Base-by-base conservation (phyloP, 2,113 vertebrate species). In the Mesocricetus auratus region DNA sequence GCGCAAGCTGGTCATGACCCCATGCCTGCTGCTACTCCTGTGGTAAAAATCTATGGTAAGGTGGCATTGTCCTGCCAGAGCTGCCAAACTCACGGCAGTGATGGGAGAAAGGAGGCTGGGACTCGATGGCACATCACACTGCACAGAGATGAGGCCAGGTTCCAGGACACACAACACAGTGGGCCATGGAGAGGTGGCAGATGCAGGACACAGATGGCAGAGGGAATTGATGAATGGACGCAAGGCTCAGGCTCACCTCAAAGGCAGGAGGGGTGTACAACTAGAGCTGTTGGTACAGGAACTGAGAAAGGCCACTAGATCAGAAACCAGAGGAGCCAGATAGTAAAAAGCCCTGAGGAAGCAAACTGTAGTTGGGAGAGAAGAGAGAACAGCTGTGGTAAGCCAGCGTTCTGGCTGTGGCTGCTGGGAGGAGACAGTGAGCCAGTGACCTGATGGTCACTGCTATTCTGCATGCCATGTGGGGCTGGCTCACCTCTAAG, bases 251-350 rank as follows among this genome's bases (percentile, higher is more conserved):
- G 99, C 99, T 99, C 99, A 99, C 99, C 99, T 99, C 99, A 98
- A 99, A 99, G 99, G 99, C 99, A 99, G 99, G 99, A 99, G 99
- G 99, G 99, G 99, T 98, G 99, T 99, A 99, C 99, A 99, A 99
- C 99, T 99, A 99, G 99, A 99, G 98, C 99, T 99, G 99, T 99
- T 99, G 99, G 98, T 99, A 99, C 99, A 98, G 99, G 99, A 99
- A 99, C 99, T 99, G 99, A 99, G 99, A 99, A 99, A 99, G 99
- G 99, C 99, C 99, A 99, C 99, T 99, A 99, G 99, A 99, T 99
- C 99, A 99, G 99, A 99, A 99, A 99, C 99, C 99, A 99, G 99
- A 99, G 99, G 99, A 99, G 99, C 99, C 99, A 99, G 98, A 99
- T 99, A 99, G 99, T 99, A 99, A 99, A 99, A 99, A 99, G 99